Evolutionary conservation across 2,113 vertebrate species (phyloP).

Genomic region (Neodontobutis hainanensis): DNA sequence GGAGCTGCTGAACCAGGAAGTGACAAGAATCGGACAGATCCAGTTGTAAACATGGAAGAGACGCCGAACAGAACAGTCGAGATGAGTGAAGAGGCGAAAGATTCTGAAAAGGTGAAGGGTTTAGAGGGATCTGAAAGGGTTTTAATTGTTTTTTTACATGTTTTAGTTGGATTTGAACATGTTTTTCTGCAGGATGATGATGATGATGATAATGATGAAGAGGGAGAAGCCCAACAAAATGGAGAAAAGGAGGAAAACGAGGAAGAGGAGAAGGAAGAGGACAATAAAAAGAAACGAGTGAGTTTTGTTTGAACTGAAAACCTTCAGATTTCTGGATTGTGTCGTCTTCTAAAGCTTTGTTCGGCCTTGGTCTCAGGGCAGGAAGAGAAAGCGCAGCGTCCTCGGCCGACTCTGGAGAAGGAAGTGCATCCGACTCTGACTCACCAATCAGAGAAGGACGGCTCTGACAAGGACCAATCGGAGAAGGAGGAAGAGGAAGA

Average conservation of each 20-base stretch:
- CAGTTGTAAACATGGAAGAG: not conserved
- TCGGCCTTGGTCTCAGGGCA: too few relatives aligned
- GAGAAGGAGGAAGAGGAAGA: constrained; percentile 56
- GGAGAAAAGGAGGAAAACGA: constrained; percentile 58
- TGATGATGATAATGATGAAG: constrained; percentile 23
- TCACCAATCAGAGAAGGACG: constrained; percentile 75
- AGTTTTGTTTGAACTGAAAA: too few relatives aligned
- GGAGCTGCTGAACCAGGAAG: not conserved
- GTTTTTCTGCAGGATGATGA: too few relatives aligned
- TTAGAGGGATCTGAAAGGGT: not conserved
- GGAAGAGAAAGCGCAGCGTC: constrained; percentile 84
- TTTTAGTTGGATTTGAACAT: too few relatives aligned
- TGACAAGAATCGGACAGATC: constrained; percentile 23
- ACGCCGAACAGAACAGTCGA: not conserved
- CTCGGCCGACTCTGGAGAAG: constrained; percentile 72
- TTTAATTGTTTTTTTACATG: too few relatives aligned
- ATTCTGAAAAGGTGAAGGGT: constrained; percentile 8
- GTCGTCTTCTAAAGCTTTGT: too few relatives aligned
- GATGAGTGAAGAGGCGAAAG: not conserved
- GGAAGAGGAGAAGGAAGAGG: constrained; percentile 49
- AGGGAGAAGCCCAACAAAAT: constrained; percentile 26
- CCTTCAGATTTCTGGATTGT: too few relatives aligned
- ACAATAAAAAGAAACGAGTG: constrained; percentile 65
- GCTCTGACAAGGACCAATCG: too few relatives aligned
- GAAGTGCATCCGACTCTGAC: constrained; percentile 79